These are phyloP conservation scores for Drosophila eugracilis DNA, from an alignment of 1,140 invertebrate species.

Conservation along the genomic window DNA sequence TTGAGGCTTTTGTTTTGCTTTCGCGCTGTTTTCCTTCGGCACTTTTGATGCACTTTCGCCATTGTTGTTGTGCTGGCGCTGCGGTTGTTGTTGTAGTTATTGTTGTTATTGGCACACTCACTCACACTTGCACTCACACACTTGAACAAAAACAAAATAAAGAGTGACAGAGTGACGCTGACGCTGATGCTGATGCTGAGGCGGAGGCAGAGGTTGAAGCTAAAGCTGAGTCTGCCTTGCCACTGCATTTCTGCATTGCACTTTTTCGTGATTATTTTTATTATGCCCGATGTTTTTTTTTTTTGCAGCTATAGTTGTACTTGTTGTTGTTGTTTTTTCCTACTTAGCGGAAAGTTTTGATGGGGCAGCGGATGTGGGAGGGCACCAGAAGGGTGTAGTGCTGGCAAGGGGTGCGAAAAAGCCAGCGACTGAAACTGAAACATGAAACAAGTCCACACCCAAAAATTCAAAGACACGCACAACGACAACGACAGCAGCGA, in stretches of 20 bases:
- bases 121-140: constrained; percentile 15
- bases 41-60: constrained; percentile 46
- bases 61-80: constrained; percentile 13
- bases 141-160: constrained; percentile 54
- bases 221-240: constrained; percentile 1
- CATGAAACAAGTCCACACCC: constrained; percentile 80
- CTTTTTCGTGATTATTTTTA: constrained; percentile 38
- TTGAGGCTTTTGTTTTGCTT: constrained; percentile 48
- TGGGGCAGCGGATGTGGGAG: too few species aligned
- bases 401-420: constrained; percentile 7
- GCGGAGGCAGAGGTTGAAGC: too few species aligned
- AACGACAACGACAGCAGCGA: constrained; percentile 38
- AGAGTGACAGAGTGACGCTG: constrained; percentile 23
- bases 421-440: constrained; percentile 61
- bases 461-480: constrained; percentile 81
- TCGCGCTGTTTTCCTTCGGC: constrained; percentile 36
- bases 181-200: neutral
- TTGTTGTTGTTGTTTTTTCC: constrained; percentile 1
- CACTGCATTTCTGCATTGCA: constrained; percentile 33
- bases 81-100: neutral
- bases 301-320: neutral
- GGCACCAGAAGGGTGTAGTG: neutral
- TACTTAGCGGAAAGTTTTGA: constrained; percentile 24
- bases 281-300: constrained; percentile 14
- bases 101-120: constrained; percentile 6